Evolutionary conservation across 2,888 invertebrate genomes (phyloP), one percentile per base, ranked within the genome.

Genomic region (Mesorhabditis belari): DNA sequence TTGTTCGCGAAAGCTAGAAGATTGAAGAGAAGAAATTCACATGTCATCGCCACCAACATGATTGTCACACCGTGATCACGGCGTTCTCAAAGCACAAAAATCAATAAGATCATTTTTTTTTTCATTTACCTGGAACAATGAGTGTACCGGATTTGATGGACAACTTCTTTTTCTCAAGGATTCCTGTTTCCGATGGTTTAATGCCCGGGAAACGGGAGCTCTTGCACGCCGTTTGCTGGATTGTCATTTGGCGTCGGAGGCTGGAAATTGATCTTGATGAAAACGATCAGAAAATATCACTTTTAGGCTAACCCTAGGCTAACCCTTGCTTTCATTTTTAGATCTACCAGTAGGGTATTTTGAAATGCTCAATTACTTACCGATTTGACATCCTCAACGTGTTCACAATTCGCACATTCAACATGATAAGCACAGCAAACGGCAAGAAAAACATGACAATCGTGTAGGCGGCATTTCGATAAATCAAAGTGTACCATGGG

Each of bases 21-120:
- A 62, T 77, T 77, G 67, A 77, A 77, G 24, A 74, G 58, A 49
- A 77, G 65, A 60, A 77, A 77, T 35, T 74, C 72, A 4, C 74
- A 70, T 25, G 75, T 77, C 56, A 77, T 77, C 17, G 75, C 76
- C 27, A 77, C 71, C 44, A 77, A 65, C 77, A 77, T 77, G 2
- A 77, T 64, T 6, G 76, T 75, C 21, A 76, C 71, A 29, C 71
- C 71, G 57, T 72, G 67, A 24, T 76, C 76, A 51, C 74, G 76
- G 29, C 64, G 58, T 12, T 67, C 72, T 72, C 55, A 68, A 68
- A 63, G 23, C 19, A 51, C 3, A 23, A 23, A 50, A 51, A 23
- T n/a, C 44, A 35, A n/a, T n/a, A n/a, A n/a, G n/a, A n/a, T n/a
- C n/a, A n/a, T n/a, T n/a, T n/a, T n/a, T n/a, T n/a, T n/a, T n/a